Percentiles rank a stretch among this genome's conserved stretches.
phyloP scores from a whole-genome alignment of 2,113 vertebrate genomes.

The Cebidichthys violaceus region DNA sequence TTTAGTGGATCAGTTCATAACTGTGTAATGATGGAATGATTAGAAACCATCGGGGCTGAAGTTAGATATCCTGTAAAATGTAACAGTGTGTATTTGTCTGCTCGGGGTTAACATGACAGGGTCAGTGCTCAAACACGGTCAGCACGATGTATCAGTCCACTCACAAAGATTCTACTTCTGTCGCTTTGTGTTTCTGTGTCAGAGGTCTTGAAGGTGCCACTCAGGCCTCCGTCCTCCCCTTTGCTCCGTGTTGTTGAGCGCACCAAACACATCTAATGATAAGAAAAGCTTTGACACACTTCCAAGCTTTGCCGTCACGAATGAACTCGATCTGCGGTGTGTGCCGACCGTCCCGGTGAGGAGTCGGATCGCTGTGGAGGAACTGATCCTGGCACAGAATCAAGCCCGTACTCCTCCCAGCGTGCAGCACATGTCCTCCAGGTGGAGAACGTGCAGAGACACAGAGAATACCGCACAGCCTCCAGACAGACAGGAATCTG shows the following conservation, averaged over 20 bases:
- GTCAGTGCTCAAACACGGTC: conserved; percentile 13
- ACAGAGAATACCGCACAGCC: conserved; percentile 47
- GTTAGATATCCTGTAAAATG: neutral
- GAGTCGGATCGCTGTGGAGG: neutral
- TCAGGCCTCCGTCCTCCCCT: neutral
- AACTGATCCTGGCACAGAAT: conserved; percentile 19
- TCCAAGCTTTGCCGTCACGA: neutral
- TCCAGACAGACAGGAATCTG: conserved; percentile 48
- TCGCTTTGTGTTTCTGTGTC: neutral
- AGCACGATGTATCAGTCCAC: conserved; percentile 1
- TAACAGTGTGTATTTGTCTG: neutral
- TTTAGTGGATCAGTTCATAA: neutral
- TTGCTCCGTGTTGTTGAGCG: neutral
- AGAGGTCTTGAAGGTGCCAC: conserved; percentile 1
- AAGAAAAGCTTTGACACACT: neutral
- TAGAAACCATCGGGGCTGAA: neutral
- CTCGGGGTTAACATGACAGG: neutral
- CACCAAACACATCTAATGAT: neutral
- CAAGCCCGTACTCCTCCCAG: neutral
- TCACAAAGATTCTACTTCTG: neutral
- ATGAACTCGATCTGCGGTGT: neutral
- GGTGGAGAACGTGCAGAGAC: conserved; percentile 64
- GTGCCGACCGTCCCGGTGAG: neutral
- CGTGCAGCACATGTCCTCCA: conserved; percentile 19
- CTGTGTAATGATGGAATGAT: neutral